Base-by-base conservation (phyloP, 2,113 vertebrate species). In the Malurus cyaneus region DNA sequence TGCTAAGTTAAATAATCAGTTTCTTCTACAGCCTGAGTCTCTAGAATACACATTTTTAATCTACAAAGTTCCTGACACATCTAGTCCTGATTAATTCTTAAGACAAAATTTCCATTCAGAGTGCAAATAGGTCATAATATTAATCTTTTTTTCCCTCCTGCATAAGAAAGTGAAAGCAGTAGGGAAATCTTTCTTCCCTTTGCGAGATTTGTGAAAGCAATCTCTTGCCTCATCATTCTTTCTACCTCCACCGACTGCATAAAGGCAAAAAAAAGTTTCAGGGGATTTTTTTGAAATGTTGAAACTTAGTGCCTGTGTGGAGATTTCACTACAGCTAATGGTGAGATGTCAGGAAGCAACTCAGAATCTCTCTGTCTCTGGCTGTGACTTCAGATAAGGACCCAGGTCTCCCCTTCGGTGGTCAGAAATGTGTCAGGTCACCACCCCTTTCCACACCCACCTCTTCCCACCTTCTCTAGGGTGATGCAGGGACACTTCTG, bases 191-290 rank as follows among this genome's bases (percentile, higher is more conserved):
- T 76, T 52, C 85, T 88, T 53, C 62, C n/a, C 49, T 80, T 86
- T 82, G 29, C 0, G 0, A 92, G 88, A 93, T 80, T 86, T 82
- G 29, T 0, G 0, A 92, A 91, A 93, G 46, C 69, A 32, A 39
- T 66, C 41, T 88, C 77, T 92, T 96, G 91, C 80, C 23, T 92
- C 88, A 71, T 78, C 49, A 34, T 36, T 88, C 67, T 83, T 93
- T 50, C 54, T 80, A 15, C 47, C 86, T 88, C 88, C 44, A 78
- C 44, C n/a, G 61, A 26, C 60, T 64, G 25, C 57, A 65, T 18
- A 72, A 89, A 87, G 53, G 61, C 91, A 79, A 91, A 94, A 87
- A 65, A 77, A 95, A 87, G 65, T 85, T 87, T 85, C 23, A 53
- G 28, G 5, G 14, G 0, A 0, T 23, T 60, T 23, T 59, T 80